Percentiles rank a stretch among this genome's conserved stretches.
Evolutionary conservation across 2,888 invertebrate genomes (phyloP).

Genomic region (Blomia tropicalis): DNA sequence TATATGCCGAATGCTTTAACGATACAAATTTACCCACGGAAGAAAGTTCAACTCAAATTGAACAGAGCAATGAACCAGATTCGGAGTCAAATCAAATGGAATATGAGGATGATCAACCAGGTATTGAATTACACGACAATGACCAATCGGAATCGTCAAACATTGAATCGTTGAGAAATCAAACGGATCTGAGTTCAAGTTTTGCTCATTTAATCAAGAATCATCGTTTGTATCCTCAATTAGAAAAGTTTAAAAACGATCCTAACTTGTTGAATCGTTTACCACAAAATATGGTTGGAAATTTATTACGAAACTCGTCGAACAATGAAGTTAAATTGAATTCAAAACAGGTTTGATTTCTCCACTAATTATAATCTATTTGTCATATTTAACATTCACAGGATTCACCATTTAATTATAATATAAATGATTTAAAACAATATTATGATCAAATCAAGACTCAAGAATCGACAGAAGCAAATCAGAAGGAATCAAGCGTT

Average conservation of each 20-base stretch:
- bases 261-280: background rate
- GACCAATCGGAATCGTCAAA: background rate
- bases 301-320: background rate
- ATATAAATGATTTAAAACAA: background rate
- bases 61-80: too few species aligned
- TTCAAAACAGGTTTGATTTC: background rate
- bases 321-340: background rate
- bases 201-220: background rate
- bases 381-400: too few species aligned
- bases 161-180: background rate
- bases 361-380: too few species aligned
- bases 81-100: too few species aligned
- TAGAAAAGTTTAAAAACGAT: background rate
- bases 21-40: too few species aligned
- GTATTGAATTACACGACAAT: background rate
- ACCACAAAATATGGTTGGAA: background rate
- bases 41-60: too few species aligned
- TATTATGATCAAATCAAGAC: conserved; percentile 4
- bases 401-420: too few species aligned
- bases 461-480: background rate
- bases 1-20: too few species aligned
- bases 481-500: background rate
- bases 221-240: background rate
- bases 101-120: background rate
- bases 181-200: background rate